These are phyloP conservation scores for Platyrinchus mystaceus DNA, from an alignment of 2,797 vertebrate genomes.

Conservation along the genomic window DNA sequence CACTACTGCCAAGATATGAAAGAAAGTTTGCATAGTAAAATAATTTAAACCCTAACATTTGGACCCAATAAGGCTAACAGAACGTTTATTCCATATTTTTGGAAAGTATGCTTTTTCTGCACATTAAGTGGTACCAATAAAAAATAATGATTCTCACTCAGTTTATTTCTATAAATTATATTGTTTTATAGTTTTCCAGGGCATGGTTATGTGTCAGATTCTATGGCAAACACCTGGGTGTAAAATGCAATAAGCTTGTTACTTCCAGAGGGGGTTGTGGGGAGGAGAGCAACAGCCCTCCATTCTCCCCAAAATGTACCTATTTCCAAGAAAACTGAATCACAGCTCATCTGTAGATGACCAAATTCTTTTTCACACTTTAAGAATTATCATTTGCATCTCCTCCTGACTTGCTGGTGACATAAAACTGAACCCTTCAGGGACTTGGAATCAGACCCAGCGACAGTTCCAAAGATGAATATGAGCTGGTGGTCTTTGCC, in stretches of 20 bases:
- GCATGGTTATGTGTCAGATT: constrained; percentile 79
- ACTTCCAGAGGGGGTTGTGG: constrained; percentile 62
- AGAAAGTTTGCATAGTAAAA: constrained; percentile 85
- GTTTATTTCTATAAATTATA: constrained; percentile 85
- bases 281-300: constrained; percentile 4
- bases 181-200: constrained; percentile 82
- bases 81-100: constrained; percentile 82
- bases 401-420: not conserved
- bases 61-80: constrained; percentile 83
- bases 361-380: constrained; percentile 29
- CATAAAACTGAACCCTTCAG: not conserved
- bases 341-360: constrained; percentile 53
- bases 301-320: not conserved
- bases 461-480: not conserved
- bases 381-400: constrained; percentile 27
- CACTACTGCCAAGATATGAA: constrained; percentile 85
- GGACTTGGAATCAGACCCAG: not conserved
- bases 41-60: constrained; percentile 86
- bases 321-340: constrained; percentile 48
- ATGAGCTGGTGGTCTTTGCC: not conserved
- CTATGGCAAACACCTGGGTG: constrained; percentile 81
- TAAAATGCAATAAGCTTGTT: constrained; percentile 74
- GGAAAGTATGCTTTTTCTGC: constrained; percentile 81
- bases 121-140: constrained; percentile 85
- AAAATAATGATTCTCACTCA: constrained; percentile 87